Conservation (phyloP, 2,113 vertebrate genomes). For the Marcusenius ussheri region DNA sequence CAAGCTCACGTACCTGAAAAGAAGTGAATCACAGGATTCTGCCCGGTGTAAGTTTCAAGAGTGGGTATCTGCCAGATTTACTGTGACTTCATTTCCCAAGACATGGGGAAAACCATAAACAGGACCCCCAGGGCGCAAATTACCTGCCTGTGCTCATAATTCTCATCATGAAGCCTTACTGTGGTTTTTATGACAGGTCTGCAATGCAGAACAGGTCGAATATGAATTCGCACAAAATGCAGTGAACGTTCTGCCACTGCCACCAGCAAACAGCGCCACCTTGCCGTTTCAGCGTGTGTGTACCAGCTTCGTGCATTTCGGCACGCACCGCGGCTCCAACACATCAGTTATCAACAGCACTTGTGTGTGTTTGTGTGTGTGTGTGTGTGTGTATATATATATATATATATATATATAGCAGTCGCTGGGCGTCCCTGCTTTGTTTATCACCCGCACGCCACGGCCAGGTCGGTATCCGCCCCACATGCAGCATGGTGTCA, state of each 20-base stretch:
- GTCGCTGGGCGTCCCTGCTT: background rate
- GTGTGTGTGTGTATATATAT: too few relatives aligned
- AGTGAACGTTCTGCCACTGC: background rate
- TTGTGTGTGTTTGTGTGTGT: too few relatives aligned
- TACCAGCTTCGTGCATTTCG: background rate
- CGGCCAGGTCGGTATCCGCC: background rate
- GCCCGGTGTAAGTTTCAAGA: background rate
- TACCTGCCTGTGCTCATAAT: background rate
- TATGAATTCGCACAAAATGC: background rate
- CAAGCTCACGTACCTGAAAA: background rate
- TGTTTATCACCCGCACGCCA: background rate
- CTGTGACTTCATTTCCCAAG: background rate
- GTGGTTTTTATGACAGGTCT: background rate
- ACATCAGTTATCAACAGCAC: too few relatives aligned
- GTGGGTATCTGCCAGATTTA: background rate
- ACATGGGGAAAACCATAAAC: background rate
- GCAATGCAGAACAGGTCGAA: background rate
- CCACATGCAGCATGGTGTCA: background rate
- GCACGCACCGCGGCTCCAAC: background rate
- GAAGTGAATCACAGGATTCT: background rate
- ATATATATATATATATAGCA: too few relatives aligned
- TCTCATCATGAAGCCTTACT: background rate
- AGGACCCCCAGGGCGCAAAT: background rate
- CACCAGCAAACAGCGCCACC: background rate
- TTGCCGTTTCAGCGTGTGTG: background rate